Percentiles rank a stretch among this genome's conserved stretches.
These are phyloP conservation scores for Turdus rufiventris DNA, from an alignment of 2,113 vertebrate species.

Conservation along the genomic window DNA sequence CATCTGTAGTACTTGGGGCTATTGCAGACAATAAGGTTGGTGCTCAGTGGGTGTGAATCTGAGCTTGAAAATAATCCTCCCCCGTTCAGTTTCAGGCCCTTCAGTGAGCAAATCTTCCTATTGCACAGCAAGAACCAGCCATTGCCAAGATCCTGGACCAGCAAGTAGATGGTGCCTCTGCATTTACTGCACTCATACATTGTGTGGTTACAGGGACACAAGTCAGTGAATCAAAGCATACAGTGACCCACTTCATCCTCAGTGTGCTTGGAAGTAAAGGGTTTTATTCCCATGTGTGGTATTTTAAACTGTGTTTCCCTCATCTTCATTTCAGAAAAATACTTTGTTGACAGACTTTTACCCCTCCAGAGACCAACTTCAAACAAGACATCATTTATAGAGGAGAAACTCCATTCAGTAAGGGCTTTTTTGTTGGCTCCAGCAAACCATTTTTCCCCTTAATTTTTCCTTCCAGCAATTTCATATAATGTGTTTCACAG, in stretches of 20 bases:
- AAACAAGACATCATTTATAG: background rate
- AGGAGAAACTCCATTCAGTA: background rate
- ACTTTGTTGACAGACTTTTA: background rate
- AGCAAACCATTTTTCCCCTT: background rate
- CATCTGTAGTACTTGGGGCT: background rate
- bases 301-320: background rate
- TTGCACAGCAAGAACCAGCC: background rate
- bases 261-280: background rate
- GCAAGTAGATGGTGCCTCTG: background rate
- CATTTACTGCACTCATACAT: background rate
- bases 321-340: constrained; percentile 10
- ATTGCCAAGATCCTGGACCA: background rate
- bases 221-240: background rate
- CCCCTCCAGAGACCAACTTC: background rate
- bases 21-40: background rate
- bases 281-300: background rate
- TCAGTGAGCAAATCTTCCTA: background rate
- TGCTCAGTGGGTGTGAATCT: background rate
- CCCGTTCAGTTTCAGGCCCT: background rate
- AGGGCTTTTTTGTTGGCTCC: background rate
- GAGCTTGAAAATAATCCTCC: background rate
- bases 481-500: background rate
- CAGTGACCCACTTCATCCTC: background rate
- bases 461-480: background rate
- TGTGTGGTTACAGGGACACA: background rate